A percentile compares a stretch with the other conserved stretches of the same genome.
Conservation (phyloP, 92 coral and sea anemone species). For the Siderastrea radians region DNA sequence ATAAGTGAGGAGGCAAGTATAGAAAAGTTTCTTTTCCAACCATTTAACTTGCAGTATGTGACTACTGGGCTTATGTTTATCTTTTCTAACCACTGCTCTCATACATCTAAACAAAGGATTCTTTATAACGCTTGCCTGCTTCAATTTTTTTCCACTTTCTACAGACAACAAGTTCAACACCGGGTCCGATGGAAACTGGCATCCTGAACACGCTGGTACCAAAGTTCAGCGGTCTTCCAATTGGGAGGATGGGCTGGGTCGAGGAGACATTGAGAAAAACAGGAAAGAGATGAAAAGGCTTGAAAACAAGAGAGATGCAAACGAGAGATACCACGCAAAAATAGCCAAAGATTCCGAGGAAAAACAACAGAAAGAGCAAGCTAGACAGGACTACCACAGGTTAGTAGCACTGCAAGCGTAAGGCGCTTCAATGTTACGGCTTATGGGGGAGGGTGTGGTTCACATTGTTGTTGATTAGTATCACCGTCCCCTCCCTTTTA, state of each 20-base stretch:
- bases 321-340: constrained; percentile 83
- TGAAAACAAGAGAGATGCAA: constrained; percentile 79
- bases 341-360: constrained; percentile 76
- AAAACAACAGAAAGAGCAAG: constrained; percentile 76
- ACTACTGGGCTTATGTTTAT: too few species aligned
- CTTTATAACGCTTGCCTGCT: not conserved
- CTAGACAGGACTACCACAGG: constrained; percentile 89
- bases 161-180: constrained; percentile 90
- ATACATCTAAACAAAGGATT: not conserved
- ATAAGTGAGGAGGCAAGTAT: too few species aligned
- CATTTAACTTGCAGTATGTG: too few species aligned
- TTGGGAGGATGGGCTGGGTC: constrained; percentile 98
- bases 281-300: constrained; percentile 70
- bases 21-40: too few species aligned
- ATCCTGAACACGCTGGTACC: constrained; percentile 69
- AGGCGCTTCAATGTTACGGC: not conserved
- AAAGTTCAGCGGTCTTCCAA: constrained; percentile 72
- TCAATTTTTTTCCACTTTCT: not conserved
- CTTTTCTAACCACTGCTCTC: too few species aligned
- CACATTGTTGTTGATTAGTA: too few species aligned
- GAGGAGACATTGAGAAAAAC: constrained; percentile 80
- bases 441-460: too few species aligned
- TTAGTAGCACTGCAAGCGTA: not conserved
- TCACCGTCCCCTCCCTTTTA: too few species aligned
- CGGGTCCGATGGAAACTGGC: constrained; percentile 86